phyloP scores from a whole-genome alignment of 37 sponge, comb jelly and placozoan species.

The Sycon ciliatum region DNA sequence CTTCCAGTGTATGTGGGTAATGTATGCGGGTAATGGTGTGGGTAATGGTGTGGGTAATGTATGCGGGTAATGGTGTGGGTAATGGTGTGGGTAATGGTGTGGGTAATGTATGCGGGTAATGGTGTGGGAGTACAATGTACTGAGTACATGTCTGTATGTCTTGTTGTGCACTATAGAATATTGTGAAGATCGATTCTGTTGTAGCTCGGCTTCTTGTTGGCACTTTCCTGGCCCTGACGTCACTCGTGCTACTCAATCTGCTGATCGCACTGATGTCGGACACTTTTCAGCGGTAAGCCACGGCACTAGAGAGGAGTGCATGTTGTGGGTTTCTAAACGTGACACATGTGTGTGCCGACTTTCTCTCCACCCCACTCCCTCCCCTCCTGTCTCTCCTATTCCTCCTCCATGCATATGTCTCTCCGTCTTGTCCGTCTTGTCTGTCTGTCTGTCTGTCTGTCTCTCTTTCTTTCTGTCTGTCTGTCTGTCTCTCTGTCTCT shows the following conservation, averaged over 20 bases:
- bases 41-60: neutral
- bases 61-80: neutral
- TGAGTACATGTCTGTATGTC: neutral
- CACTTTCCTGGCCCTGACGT: constrained; percentile 21
- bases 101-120: neutral
- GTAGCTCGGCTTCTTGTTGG: constrained; percentile 31
- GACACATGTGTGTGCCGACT: too few relatives aligned
- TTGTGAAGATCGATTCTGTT: constrained; percentile 27
- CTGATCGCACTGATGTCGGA: constrained; percentile 48
- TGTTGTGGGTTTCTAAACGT: too few relatives aligned
- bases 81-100: neutral
- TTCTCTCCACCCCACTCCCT: too few relatives aligned
- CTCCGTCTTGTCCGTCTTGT: too few relatives aligned
- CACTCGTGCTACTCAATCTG: constrained; percentile 40
- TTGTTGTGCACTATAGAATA: neutral
- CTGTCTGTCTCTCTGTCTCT: too few relatives aligned
- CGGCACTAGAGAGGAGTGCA: neutral
- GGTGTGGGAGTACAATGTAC: neutral
- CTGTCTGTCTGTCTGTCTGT: too few relatives aligned
- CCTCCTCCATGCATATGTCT: too few relatives aligned
- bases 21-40: neutral
- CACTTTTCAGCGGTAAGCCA: constrained; percentile 39
- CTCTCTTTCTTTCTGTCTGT: too few relatives aligned
- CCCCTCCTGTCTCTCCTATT: too few relatives aligned
- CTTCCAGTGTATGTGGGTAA: too few relatives aligned